Evolutionary conservation across 2,888 invertebrate species (phyloP), one percentile per base, ranked within the genome.

Genomic region (Crepidodera aurea): DNA sequence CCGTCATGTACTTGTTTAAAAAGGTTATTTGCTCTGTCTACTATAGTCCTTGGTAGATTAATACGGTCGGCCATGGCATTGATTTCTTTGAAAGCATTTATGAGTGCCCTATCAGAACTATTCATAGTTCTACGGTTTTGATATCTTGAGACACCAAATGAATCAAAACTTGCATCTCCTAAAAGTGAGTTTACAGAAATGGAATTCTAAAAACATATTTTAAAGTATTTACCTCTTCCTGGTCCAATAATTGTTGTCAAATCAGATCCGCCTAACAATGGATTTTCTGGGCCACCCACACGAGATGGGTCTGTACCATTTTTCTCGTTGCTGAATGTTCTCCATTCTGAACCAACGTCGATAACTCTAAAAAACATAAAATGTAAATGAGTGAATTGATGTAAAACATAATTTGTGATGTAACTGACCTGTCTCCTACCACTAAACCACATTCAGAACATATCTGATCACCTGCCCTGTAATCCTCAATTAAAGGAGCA

Each of bases 331-430:
- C 96, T 97, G 82, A 99, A 99, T 62, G 98, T 99, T 79, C 99
- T 88, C 99, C 99, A 99, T 82, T 99, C 99, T 2, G 98, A 98
- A 29, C 99, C 98, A n/a, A 99, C 99, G 83, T 99, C 99, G 69
- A 99, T 97, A 0, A 99, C 96, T 78, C 98, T 96, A 80, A 12
- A 71, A 60, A 77, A n/a, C n/a, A n/a, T n/a, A n/a, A n/a, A n/a
- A n/a, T n/a, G n/a, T n/a, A n/a, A n/a, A n/a, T n/a, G n/a, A n/a
- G n/a, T n/a, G n/a, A n/a, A n/a, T n/a, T n/a, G n/a, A 78, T 44
- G 42, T 60, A 46, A 10, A 6, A 27, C 13, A 13, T n/a, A 34
- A 40, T 2, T 18, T 39, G n/a, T 6, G 6, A 29, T 1, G 2
- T 16, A 27, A 66, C 77, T 79, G 84, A 94, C 94, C 96, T 89